Percentiles rank a stretch among this genome's conserved stretches.
phyloP scores from a whole-genome alignment of 2,797 vertebrate genomes.

The Alosa sapidissima region DNA sequence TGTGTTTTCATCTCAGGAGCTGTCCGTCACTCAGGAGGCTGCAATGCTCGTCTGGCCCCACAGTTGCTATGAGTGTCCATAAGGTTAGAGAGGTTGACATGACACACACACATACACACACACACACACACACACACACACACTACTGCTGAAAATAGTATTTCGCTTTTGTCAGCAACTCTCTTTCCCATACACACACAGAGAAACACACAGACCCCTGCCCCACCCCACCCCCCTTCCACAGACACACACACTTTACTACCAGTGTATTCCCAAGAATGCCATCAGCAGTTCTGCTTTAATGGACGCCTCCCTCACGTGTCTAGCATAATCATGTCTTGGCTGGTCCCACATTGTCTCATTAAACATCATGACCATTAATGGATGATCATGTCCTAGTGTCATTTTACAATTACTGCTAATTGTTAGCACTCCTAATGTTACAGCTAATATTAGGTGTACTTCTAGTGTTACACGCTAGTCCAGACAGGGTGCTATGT shows the following conservation, averaged over 20 bases:
- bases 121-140: neutral
- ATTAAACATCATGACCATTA: neutral
- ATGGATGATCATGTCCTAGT: neutral
- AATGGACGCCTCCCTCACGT: neutral
- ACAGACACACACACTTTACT: neutral
- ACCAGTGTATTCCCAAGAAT: neutral
- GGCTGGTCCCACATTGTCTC: neutral
- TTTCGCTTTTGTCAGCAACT: neutral
- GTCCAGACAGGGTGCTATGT: neutral
- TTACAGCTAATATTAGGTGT: too few species aligned
- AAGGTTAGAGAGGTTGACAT: neutral
- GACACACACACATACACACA: neutral
- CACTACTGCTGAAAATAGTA: neutral
- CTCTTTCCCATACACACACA: neutral
- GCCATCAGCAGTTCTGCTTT: neutral
- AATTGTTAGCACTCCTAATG: neutral
- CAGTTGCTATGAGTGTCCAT: neutral
- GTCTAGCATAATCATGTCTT: neutral
- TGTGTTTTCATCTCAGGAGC: neutral
- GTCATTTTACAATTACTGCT: constrained; percentile 5
- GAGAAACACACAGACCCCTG: neutral
- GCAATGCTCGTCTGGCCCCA: neutral
- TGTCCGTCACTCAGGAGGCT: neutral
- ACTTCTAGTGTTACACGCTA: neutral
- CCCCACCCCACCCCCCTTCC: neutral